phyloP scores from a whole-genome alignment of 2,797 vertebrate genomes.

The Capromys pilorides region DNA sequence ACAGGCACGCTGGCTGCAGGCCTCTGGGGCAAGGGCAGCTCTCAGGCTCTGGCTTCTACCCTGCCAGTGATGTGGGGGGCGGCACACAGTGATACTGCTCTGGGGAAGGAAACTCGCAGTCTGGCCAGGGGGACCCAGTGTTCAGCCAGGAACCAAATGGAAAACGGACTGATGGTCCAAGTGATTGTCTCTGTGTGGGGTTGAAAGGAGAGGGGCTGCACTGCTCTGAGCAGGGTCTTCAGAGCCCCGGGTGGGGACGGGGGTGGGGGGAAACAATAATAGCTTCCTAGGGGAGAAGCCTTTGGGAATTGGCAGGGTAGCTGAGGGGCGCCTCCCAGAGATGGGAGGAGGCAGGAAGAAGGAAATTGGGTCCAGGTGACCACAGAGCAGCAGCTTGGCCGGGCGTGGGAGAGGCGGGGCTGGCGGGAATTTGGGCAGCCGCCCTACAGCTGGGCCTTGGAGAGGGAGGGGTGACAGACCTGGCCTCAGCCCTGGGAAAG shows the following conservation, averaged over 20 bases:
- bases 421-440: constrained; percentile 62
- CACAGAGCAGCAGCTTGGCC: constrained; percentile 79
- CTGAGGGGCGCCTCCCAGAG: constrained; percentile 72
- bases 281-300: constrained; percentile 73
- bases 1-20: not conserved
- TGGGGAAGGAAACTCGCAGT: constrained; percentile 15
- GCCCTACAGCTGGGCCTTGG: constrained; percentile 60
- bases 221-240: constrained; percentile 35
- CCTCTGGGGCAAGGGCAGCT: constrained; percentile 5
- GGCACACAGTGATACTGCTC: constrained; percentile 43
- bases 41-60: constrained; percentile 44
- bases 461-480: constrained; percentile 4
- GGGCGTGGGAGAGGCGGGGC: constrained; percentile 61
- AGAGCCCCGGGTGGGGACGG: not conserved
- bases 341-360: constrained; percentile 79
- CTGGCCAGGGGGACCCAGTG: constrained; percentile 71
- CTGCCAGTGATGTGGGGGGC: constrained; percentile 38
- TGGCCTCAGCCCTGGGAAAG: constrained; percentile 43
- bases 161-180: constrained; percentile 71
- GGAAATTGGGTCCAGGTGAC: constrained; percentile 83
- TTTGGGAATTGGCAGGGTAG: constrained; percentile 75
- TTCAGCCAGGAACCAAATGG: constrained; percentile 80
- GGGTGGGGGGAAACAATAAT: not conserved
- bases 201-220: constrained; percentile 54
- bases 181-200: constrained; percentile 60